Evolutionary conservation across 2,888 invertebrate genomes (phyloP).

Genomic region (Amiota minor): DNA sequence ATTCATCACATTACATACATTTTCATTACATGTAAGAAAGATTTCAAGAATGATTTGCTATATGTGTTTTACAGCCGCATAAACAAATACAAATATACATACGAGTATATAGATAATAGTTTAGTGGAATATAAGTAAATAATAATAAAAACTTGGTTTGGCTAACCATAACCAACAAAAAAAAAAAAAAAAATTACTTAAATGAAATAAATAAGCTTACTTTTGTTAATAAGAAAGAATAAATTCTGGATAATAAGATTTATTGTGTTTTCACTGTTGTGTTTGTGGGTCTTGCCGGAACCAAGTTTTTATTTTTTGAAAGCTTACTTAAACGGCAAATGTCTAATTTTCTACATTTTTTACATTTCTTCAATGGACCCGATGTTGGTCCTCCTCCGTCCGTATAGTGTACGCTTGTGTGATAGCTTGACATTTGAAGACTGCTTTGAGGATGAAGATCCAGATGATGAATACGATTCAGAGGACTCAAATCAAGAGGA

Average conservation of each 20-base stretch:
- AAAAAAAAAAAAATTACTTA: conserved; percentile 12
- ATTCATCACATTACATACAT: conserved; percentile 5
- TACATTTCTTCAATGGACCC: conserved; percentile 17
- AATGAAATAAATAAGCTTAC: conserved; percentile 20
- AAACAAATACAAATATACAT: too few species aligned
- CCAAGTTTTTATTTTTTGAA: conserved; percentile 23
- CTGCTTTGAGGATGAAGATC: conserved; percentile 62
- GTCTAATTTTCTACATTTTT: neutral
- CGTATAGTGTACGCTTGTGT: conserved; percentile 63
- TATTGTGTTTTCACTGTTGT: too few species aligned
- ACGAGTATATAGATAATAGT: too few species aligned
- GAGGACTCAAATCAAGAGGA: conserved; percentile 87
- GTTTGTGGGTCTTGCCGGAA: conserved; percentile 12
- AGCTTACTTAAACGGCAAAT: conserved; percentile 17
- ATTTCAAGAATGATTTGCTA: neutral
- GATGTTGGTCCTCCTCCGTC: conserved; percentile 13
- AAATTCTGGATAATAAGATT: neutral
- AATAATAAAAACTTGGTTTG: conserved; percentile 43
- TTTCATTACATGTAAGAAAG: conserved; percentile 15
- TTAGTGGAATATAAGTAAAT: too few species aligned
- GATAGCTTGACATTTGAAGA: conserved; percentile 69
- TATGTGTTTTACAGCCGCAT: too few species aligned
- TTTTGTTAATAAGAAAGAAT: conserved; percentile 12
- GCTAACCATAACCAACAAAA: conserved; percentile 39
- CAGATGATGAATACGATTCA: conserved; percentile 76